Conservation (phyloP, 1,140 invertebrate species). For the Eupristina koningsbergeri region DNA sequence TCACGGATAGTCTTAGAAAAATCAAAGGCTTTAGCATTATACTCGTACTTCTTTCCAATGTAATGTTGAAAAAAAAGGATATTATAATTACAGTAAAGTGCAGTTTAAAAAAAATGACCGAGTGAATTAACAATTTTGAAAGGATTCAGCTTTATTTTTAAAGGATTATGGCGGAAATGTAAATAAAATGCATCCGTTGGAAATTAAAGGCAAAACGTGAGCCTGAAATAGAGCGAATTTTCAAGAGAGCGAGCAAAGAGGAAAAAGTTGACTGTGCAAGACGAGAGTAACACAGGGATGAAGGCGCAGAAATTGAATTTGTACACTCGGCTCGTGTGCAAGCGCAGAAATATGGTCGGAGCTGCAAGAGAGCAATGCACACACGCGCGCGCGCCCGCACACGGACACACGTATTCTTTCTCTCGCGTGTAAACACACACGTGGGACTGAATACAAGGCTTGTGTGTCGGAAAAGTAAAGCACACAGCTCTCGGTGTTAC, state of each 20-base stretch:
- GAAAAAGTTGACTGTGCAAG: background rate
- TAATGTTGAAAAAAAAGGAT: too few relatives aligned
- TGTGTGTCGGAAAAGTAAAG: conserved; percentile 19
- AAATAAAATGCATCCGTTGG: conserved; percentile 10
- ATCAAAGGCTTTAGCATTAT: background rate
- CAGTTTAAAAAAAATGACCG: too few relatives aligned
- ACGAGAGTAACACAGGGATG: conserved; percentile 5
- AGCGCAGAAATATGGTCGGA: conserved; percentile 9
- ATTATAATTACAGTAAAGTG: too few relatives aligned
- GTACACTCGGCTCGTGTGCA: conserved; percentile 26
- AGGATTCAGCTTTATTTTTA: too few relatives aligned
- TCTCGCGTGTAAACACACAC: background rate
- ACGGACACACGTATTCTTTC: background rate
- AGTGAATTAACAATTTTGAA: background rate
- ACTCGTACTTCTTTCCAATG: background rate
- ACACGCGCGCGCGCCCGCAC: background rate
- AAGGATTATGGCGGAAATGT: background rate
- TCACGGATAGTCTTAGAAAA: too few relatives aligned
- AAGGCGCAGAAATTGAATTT: conserved; percentile 44
- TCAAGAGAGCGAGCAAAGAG: conserved; percentile 6
- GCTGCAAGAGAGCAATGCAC: conserved; percentile 1
- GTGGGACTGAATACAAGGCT: background rate
- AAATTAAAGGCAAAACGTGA: conserved; percentile 1
- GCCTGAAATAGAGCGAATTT: conserved; percentile 30
- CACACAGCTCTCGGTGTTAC: conserved; percentile 20